Evolutionary conservation across 2,888 invertebrate genomes (phyloP), one percentile per base, ranked within the genome.

Genomic region (Drosophila pseudotakahashii): DNA sequence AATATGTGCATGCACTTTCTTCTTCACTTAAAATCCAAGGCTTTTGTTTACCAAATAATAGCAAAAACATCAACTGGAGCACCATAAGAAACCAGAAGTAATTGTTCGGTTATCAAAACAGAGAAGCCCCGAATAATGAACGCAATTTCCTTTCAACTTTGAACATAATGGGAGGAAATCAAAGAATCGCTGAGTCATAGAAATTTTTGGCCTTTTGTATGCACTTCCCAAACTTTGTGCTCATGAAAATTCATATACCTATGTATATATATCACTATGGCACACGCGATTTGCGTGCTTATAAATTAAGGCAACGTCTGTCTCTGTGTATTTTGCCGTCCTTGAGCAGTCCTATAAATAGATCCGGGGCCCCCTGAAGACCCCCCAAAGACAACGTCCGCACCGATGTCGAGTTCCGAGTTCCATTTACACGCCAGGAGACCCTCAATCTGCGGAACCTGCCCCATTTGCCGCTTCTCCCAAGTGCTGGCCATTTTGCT

Each of bases 291-390:
- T 78, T 73, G 72, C 67, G 73, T 78, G 80, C 59, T 71, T 78
- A 74, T 78, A 74, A 78, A 74, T 78, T 68, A 80, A 80, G 78
- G 78, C 84, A 76, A 62, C 67, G 63, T 73, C 73, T 84, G 51
- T 57, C 57, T 53, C 14, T 34, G 41, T 60, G 58, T 63, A 52
- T 67, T 69, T 52, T 45, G 55, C 14, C 60, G 87, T 78, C 81
- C 81, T 84, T 84, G 81, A 61, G 34, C 39, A 11, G 42, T 11
- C 36, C 85, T 84, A 78, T 68, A 78, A 67, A 75, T 87, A 81
- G 68, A 53, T 6, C 52, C 19, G 23, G 26, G 30, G 36, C 44
- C 30, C 53, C 52, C 42, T 32, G 14, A 11, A 16, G 48, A 53
- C 57, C 51, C 61, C 48, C 42, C 57, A 53, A 69, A 59, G 74